Base-by-base conservation (phyloP, 2,888 invertebrate genomes). In the Pemphredon lugubris region DNA sequence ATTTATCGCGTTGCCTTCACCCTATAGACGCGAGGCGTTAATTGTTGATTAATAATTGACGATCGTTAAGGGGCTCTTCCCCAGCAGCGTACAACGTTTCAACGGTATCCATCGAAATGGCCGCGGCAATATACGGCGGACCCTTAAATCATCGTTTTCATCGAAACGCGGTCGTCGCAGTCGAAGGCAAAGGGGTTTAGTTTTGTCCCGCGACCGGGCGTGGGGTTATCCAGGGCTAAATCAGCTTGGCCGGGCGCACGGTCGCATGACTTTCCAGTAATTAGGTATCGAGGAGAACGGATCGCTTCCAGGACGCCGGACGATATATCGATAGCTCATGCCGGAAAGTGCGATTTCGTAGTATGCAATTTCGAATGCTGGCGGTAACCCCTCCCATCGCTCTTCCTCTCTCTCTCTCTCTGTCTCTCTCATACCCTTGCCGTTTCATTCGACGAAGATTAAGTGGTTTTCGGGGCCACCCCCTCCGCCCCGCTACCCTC, bases 221-320 rank as follows among this genome's bases (percentile, higher is more conserved):
- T 51, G 30, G 54, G 65, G 30, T 74, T 81, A 77, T 81, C 75
- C 72, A 67, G 50, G 76, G 68, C 76, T 82, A 81, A 82, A 83
- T 81, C 75, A 80, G 76, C 68, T 77, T 69, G 67, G 50, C 53
- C 60, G 34, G 47, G 42, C 16, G 20, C 47, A 58, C 6, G 53
- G 54, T 37, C 45, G 63, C 70, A 58, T 72, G 77, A 80, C 72
- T 77, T 72, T 73, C 67, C 64, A 77, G 70, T 75, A 80, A 79
- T 79, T 79, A 80, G 65, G 63, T 77, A 80, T 73, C 59, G 72
- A 53, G 75, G n/a, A 67, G 63, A 72, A 73, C 60, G 53, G 68
- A 77, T 80, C 72, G 75, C 57, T 69, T 77, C 66, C 65, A 67
- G 72, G 54, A 63, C 44, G 40, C 26, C 47, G 50, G 58, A 67